Conservation (phyloP, 23 tunicate species). For the Pegea sp. region DNA sequence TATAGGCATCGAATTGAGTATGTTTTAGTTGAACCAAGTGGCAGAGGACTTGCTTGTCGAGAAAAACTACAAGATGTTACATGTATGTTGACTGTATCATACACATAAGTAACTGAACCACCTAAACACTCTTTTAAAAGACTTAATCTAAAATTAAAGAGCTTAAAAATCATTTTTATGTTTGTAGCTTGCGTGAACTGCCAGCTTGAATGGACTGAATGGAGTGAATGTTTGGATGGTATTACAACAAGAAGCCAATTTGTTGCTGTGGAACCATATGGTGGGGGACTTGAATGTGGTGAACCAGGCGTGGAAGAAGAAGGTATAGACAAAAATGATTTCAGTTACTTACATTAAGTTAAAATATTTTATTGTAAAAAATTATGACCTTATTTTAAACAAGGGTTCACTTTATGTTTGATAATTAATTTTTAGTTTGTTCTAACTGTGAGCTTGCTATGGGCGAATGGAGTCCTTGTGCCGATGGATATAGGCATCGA, state of each 20-base stretch:
- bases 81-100: too few species aligned
- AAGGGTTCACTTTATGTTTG: too few species aligned
- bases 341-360: too few species aligned
- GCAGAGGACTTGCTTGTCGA: constrained; percentile 21
- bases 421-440: too few species aligned
- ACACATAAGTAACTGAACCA: too few species aligned
- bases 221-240: constrained; percentile 30
- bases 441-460: constrained; percentile 8
- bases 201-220: constrained; percentile 28
- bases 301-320: constrained; percentile 13
- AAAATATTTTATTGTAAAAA: too few species aligned
- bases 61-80: too few species aligned
- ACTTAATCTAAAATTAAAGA: too few species aligned
- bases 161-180: too few species aligned
- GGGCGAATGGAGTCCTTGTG: constrained; percentile 20
- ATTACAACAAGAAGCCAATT: constrained; percentile 2
- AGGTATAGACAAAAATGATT: too few species aligned
- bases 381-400: too few species aligned
- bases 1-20: constrained; percentile 9
- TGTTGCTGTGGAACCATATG: constrained; percentile 4
- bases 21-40: constrained; percentile 11
- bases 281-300: constrained; percentile 29
- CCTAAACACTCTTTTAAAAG: too few species aligned
- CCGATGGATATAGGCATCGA: neutral
- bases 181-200: constrained; percentile 5